phyloP scores from a whole-genome alignment of 2,797 vertebrate species.

The Oceanodroma leucorhoa region DNA sequence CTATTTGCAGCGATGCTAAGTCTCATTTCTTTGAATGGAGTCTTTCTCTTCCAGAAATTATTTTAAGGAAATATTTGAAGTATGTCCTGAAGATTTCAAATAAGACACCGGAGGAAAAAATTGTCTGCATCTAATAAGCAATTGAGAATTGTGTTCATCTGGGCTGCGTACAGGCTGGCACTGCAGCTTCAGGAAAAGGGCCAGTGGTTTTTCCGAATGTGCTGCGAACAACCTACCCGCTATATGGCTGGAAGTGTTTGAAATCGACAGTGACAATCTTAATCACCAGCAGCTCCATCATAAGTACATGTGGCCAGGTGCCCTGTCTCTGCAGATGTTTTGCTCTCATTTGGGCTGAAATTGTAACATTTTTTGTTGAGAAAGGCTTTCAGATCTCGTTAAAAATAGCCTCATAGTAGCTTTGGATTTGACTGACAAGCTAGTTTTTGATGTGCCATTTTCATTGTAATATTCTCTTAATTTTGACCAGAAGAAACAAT shows the following conservation, averaged over 20 bases:
- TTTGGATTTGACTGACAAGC: background rate
- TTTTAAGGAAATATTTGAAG: background rate
- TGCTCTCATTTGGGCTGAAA: background rate
- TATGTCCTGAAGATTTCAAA: background rate
- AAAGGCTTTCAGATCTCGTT: background rate
- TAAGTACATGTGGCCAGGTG: background rate
- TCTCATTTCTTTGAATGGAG: background rate
- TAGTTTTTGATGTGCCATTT: background rate
- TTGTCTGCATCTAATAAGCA: background rate
- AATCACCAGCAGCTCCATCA: background rate
- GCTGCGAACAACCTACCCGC: fast-evolving
- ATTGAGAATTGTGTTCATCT: background rate
- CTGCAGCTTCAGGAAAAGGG: background rate
- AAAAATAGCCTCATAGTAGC: background rate
- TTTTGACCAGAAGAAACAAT: background rate
- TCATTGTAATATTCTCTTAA: background rate
- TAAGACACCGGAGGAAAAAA: background rate
- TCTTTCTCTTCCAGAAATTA: background rate
- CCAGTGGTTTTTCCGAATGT: background rate
- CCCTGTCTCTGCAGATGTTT: background rate
- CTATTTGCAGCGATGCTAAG: background rate
- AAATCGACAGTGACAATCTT: background rate
- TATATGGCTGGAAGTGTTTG: background rate
- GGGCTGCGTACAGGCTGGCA: background rate
- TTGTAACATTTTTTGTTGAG: background rate